phyloP scores from a whole-genome alignment of 1,140 invertebrate species.

The Drosophila subobscura region DNA sequence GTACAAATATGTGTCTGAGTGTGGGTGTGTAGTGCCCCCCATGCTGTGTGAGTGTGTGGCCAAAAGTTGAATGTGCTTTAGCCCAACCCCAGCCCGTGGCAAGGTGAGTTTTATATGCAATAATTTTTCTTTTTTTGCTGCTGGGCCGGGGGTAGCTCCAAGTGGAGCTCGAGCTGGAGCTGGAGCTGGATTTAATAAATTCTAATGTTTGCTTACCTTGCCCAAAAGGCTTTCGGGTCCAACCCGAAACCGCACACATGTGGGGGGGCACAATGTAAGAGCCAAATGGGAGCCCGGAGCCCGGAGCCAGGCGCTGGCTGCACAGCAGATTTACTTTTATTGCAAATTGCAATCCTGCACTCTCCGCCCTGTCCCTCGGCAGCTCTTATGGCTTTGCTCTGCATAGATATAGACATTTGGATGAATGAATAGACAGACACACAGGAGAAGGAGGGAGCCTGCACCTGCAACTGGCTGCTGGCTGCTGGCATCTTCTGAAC shows the following conservation, averaged over 20 bases:
- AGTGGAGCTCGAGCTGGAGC: slow-evolving; percentile 10
- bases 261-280: slow-evolving; percentile 34
- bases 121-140: slow-evolving; percentile 56
- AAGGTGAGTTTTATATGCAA: slow-evolving; percentile 75
- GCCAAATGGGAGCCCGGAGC: slow-evolving; percentile 4
- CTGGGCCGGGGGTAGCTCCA: neutral
- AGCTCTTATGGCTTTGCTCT: neutral
- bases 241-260: slow-evolving; percentile 51
- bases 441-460: slow-evolving; percentile 4
- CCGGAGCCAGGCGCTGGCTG: slow-evolving; percentile 11
- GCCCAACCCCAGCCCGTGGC: slow-evolving; percentile 1
- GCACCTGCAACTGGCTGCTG: neutral
- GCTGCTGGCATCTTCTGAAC: too few relatives aligned
- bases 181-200: slow-evolving; percentile 75
- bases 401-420: slow-evolving; percentile 73
- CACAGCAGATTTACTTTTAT: slow-evolving; percentile 72
- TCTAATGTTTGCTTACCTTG: slow-evolving; percentile 79
- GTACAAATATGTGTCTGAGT: slow-evolving; percentile 22
- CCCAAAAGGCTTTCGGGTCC: slow-evolving; percentile 61
- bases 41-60: slow-evolving; percentile 6
- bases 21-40: slow-evolving; percentile 54
- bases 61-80: slow-evolving; percentile 62
- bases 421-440: slow-evolving; percentile 59
- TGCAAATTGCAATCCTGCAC: slow-evolving; percentile 73
- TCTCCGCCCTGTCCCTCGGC: neutral